Base-by-base conservation (phyloP, 2,797 vertebrate species). In the Sarcoramphus papa region DNA sequence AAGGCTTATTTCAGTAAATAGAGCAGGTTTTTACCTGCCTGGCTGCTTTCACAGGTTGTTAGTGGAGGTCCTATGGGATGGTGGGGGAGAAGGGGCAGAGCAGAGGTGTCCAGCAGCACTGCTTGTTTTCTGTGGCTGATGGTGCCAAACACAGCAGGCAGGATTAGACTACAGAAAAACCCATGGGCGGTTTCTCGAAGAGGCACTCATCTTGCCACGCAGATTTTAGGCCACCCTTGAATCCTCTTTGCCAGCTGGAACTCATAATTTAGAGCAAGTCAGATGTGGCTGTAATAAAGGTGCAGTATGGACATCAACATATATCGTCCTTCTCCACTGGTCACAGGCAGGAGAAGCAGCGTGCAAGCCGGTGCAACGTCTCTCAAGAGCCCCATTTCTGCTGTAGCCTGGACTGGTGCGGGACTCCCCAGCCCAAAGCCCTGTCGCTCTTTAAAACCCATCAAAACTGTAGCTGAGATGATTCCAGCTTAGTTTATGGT, bases 391-490 rank as follows among this genome's bases (percentile, higher is more conserved):
- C 10, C 9, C 3, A 3, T 30, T 51, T 33, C 19, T 89, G 24
- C 54, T 50, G 37, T 19, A 53, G 33, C 23, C 22, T 6, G 69
- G 54, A 28, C 33, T n/a, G 43, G 4, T 22, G 63, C n/a, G 17
- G 23, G 9, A 47, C 8, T 2, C 23, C 14, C 7, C 33, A 37
- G 9, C 18, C 15, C n/a, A 59, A 65, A 60, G 50, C 24, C 20
- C 27, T 25, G 35, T 24, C 0, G 2, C 27, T 43, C n/a, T 57
- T 56, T 45, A 76, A 57, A 68, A 15, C 25, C 31, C 33, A 27
- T 15, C 28, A 51, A 47, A 69, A 40, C 12, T 0, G 5, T 40
- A 45, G 21, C 48, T 63, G 48, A 4, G 5, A 50, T 0, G 2
- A 50, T 37, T 85, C 19, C 37, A 48, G 23, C 15, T 63, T 50